These are phyloP conservation scores for Hylomyscus alleni DNA, from an alignment of 2,797 vertebrate species.

Conservation along the genomic window DNA sequence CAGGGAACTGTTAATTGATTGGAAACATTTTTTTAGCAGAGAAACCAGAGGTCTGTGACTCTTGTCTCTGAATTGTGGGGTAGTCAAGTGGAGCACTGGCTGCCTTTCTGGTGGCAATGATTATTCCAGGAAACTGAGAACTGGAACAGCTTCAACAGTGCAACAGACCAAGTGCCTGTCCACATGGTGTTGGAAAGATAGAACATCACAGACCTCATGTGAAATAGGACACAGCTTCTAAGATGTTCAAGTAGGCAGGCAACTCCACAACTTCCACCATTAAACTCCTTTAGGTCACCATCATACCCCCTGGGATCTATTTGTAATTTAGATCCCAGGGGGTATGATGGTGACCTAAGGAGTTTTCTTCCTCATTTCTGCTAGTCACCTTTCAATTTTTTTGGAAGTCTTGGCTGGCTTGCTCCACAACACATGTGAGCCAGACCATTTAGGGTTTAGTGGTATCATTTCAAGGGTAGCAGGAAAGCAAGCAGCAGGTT, in stretches of 20 bases:
- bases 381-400: neutral
- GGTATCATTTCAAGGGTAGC: too few relatives aligned
- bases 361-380: neutral
- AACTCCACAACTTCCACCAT: neutral
- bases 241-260: neutral
- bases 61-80: neutral
- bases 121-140: neutral
- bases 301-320: fast-evolving
- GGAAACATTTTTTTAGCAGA: neutral
- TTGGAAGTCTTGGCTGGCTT: neutral
- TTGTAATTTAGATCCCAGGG: too few relatives aligned
- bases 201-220: neutral
- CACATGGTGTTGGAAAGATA: fast-evolving
- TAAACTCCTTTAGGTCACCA: neutral
- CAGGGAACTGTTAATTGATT: neutral
- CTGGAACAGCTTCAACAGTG: neutral
- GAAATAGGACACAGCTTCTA: fast-evolving
- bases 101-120: fast-evolving
- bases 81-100: neutral
- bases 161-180: neutral
- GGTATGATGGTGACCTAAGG: too few relatives aligned
- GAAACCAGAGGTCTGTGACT: neutral
- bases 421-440: neutral
- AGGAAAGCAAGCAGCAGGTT: neutral
- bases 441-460: neutral